These are phyloP conservation scores for Dreissena polymorpha DNA, from an alignment of 1,140 invertebrate species.

Conservation along the genomic window DNA sequence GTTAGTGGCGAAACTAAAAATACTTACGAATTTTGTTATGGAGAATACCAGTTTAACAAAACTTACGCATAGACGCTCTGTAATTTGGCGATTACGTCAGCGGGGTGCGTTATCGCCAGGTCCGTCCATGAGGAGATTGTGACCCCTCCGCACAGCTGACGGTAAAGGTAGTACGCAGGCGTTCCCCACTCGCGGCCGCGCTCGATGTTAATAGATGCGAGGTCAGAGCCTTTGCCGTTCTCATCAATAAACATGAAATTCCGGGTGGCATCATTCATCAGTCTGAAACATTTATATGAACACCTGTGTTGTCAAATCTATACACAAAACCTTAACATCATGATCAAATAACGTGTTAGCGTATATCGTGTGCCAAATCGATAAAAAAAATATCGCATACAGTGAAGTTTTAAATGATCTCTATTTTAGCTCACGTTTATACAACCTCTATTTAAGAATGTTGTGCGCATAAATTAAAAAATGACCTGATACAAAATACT, in stretches of 20 bases:
- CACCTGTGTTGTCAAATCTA: no score
- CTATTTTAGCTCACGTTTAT: no score
- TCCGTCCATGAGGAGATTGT: constrained; percentile 53
- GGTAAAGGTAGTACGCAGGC: constrained; percentile 84
- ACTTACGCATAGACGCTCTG: constrained; percentile 52
- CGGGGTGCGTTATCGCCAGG: constrained; percentile 36
- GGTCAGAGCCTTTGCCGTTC: constrained; percentile 81
- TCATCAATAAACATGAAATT: constrained; percentile 38
- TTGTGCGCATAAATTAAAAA: no score
- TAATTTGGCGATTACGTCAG: constrained; percentile 8
- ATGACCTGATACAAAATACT: no score
- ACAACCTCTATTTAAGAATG: no score
- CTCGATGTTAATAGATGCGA: constrained; percentile 92
- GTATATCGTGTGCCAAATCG: not conserved
- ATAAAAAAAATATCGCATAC: not conserved
- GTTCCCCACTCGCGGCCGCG: constrained; percentile 94
- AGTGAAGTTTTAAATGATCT: no score
- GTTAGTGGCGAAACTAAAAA: no score
- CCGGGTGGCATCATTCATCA: constrained; percentile 3
- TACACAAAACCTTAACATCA: no score
- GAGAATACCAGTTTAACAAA: not conserved
- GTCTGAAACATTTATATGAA: not conserved
- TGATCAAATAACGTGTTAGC: not conserved
- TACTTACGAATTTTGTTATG: no score
- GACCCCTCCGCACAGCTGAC: constrained; percentile 58